Base-by-base conservation (phyloP, 1,140 invertebrate species). In the Ceratitis capitata region DNA sequence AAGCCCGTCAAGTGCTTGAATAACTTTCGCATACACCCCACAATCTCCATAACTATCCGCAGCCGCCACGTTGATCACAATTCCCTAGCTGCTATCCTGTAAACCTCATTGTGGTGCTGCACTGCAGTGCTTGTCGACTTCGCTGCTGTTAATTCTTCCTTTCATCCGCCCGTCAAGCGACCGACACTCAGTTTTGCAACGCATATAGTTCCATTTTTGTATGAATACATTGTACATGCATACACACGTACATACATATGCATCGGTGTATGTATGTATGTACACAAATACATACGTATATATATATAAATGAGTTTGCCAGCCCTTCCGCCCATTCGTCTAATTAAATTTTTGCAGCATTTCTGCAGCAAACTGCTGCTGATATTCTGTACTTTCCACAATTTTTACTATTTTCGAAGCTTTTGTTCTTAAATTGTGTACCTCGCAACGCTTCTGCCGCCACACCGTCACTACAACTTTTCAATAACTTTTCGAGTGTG, bases 401-500 rank as follows among this genome's bases (percentile, higher is more conserved):
- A 45, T 78, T 69, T 64, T 23, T 42, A 78, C 69, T 78, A 78
- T 78, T 47, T 78, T 45, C 26, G 39, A 45, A n/a, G 16, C n/a
- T 47, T 78, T 78, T 78, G 69, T 78, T 78, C 23, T 78, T 78
- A 42, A 45, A 78, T 78, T 45, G 16, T 78, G 35, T 23, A 78
- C 39, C 69, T 45, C 69, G 39, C 69, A 78, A 9, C 19, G 39
- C 32, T 78, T 47, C 69, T 45, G 19, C 69, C 69, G n/a, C n/a
- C n/a, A n/a, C n/a, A n/a, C 3, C 69, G 23, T 16, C 39, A 16
- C 39, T 23, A 9, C 39, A 78, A 23, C 69, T 78, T 78, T 78
- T 78, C 39, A 47, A 32, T 23, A 78, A 78, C 69, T 78, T 78
- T 78, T 78, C n/a, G n/a, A 78, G 69, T n/a, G n/a, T n/a, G n/a